Conservation (phyloP, 2,797 vertebrate species). For the Enteromius viviparus region DNA sequence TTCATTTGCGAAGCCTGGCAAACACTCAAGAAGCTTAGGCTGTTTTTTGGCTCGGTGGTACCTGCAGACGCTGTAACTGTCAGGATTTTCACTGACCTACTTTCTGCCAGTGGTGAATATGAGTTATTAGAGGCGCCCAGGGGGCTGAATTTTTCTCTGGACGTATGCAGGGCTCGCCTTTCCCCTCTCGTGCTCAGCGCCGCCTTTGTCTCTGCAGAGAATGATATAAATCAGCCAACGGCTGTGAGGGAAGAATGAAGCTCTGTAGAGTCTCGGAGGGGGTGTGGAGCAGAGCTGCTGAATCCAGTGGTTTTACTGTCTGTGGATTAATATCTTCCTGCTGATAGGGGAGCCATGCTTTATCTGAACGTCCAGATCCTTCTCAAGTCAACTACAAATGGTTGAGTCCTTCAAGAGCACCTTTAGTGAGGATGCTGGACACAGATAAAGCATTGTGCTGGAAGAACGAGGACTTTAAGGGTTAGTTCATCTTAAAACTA, state of each 20-base stretch:
- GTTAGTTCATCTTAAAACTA: not conserved
- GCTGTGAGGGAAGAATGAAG: conserved; percentile 46
- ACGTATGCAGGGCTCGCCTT: conserved; percentile 68
- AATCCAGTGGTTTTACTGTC: conserved; percentile 55
- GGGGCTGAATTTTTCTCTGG: conserved; percentile 69
- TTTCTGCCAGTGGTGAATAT: conserved; percentile 68
- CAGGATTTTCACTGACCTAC: conserved; percentile 73
- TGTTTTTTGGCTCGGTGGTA: conserved; percentile 46
- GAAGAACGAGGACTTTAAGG: not conserved
- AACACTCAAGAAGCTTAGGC: conserved; percentile 48
- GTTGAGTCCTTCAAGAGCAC: not conserved
- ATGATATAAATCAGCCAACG: conserved; percentile 68
- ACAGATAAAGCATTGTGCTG: conserved; percentile 16
- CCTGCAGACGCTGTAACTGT: conserved; percentile 41
- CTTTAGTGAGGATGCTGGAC: conserved; percentile 15
- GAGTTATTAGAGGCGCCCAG: conserved; percentile 70
- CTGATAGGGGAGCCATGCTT: conserved; percentile 60
- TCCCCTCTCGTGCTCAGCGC: conserved; percentile 68
- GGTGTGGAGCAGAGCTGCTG: conserved; percentile 43
- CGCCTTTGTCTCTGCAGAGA: conserved; percentile 69
- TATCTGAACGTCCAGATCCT: conserved; percentile 37
- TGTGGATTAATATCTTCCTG: conserved; percentile 58
- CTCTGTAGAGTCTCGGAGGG: conserved; percentile 43
- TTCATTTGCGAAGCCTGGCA: conserved; percentile 29
- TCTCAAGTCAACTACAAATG: conserved; percentile 50